These are phyloP conservation scores for Recurvirostra avosetta DNA, from an alignment of 2,113 vertebrate species.

Conservation along the genomic window DNA sequence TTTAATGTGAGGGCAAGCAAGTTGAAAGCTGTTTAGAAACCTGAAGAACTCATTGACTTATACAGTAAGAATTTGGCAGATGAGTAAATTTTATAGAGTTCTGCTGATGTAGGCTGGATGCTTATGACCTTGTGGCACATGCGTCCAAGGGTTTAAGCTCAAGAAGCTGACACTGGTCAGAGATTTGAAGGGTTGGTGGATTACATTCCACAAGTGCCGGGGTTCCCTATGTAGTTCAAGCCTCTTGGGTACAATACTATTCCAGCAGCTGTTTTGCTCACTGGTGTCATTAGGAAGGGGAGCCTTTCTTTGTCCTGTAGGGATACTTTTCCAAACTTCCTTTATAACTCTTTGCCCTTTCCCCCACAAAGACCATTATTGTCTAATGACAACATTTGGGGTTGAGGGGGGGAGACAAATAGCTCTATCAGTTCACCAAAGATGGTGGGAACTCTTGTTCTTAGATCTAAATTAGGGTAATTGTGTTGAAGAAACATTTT, in stretches of 20 bases:
- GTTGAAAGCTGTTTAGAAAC: constrained; percentile 44
- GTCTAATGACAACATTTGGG: not conserved
- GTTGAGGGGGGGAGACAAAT: not conserved
- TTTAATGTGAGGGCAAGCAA: not conserved
- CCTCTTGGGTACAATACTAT: not conserved
- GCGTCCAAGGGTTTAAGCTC: not conserved
- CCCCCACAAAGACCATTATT: fast-evolving
- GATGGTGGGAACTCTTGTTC: not conserved
- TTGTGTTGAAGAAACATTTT: not conserved
- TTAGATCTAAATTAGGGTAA: not conserved
- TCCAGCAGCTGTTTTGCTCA: not conserved
- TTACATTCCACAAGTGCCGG: not conserved
- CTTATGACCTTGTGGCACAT: not conserved
- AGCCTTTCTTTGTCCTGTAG: not conserved
- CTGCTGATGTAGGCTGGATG: not conserved
- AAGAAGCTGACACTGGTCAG: not conserved
- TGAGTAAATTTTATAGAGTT: not conserved
- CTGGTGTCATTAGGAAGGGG: not conserved
- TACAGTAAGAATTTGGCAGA: not conserved
- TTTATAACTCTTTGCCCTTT: not conserved
- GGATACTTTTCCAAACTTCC: not conserved
- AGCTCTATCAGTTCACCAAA: not conserved
- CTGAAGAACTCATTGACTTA: constrained; percentile 54
- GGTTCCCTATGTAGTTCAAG: not conserved
- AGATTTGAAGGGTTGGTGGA: not conserved